Percentiles rank a stretch among this genome's conserved stretches.
These are phyloP conservation scores for Cyphomyrus discorhynchus DNA, from an alignment of 2,113 vertebrate species.

Conservation along the genomic window DNA sequence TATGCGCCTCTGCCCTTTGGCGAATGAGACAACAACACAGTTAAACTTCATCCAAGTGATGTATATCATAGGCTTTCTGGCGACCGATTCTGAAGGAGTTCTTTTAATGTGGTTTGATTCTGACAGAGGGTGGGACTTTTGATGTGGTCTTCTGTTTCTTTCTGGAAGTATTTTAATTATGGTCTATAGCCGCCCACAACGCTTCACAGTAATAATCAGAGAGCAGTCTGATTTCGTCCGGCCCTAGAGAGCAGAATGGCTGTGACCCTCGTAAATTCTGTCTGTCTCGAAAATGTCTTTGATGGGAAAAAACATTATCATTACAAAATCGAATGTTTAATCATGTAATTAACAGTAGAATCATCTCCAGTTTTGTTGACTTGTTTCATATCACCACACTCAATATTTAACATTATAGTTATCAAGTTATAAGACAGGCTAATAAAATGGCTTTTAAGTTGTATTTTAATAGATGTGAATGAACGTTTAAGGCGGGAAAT, in stretches of 20 bases:
- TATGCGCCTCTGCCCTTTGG: slow-evolving; percentile 29
- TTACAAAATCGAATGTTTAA: slow-evolving; percentile 1
- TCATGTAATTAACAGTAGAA: not conserved
- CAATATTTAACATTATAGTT: not conserved
- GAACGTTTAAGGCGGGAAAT: not conserved
- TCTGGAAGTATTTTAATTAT: slow-evolving; percentile 80
- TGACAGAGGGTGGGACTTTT: slow-evolving; percentile 68
- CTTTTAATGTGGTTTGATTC: slow-evolving; percentile 74
- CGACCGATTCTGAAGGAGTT: slow-evolving; percentile 60
- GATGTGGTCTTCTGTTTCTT: slow-evolving; percentile 77
- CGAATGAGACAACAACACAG: slow-evolving; percentile 48
- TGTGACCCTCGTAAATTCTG: slow-evolving; percentile 12
- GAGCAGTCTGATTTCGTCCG: slow-evolving; percentile 49
- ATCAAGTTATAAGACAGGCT: not conserved
- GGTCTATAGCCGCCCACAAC: slow-evolving; percentile 68
- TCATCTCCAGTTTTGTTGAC: not conserved
- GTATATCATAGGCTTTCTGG: slow-evolving; percentile 63
- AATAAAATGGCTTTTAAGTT: slow-evolving; percentile 2
- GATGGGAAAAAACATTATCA: not conserved
- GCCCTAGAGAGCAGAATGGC: slow-evolving; percentile 4
- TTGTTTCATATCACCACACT: not conserved
- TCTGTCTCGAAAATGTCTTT: not conserved
- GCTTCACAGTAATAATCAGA: slow-evolving; percentile 61
- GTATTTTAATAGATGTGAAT: not conserved
- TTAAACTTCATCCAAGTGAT: slow-evolving; percentile 56